Evolutionary conservation across 64 coral and sea anemone species (phyloP).

Genomic region (Hydrozoanthus tunicans): DNA sequence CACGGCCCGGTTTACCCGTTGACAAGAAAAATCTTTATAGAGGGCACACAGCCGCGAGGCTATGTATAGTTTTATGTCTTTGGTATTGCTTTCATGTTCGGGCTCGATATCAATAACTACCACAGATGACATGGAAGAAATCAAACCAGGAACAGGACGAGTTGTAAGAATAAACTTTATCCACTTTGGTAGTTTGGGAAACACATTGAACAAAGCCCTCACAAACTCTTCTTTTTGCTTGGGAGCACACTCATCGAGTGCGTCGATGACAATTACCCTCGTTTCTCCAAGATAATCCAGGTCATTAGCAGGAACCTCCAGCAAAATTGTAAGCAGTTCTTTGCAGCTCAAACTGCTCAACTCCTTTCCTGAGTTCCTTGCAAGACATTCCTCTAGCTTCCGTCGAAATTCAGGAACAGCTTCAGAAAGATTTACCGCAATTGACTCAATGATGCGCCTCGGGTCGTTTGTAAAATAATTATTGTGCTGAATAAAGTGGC

Average conservation of each 20-base stretch:
- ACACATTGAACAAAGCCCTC: slow-evolving; percentile 4
- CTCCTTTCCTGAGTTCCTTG: slow-evolving; percentile 22
- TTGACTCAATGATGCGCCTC: slow-evolving; percentile 63
- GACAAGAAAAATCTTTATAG: slow-evolving; percentile 3
- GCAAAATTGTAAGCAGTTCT: slow-evolving; percentile 57
- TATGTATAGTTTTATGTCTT: slow-evolving; percentile 44
- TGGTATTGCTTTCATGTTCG: slow-evolving; percentile 2
- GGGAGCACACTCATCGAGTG: slow-evolving; percentile 39
- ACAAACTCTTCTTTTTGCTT: slow-evolving; percentile 39
- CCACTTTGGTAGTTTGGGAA: slow-evolving; percentile 41
- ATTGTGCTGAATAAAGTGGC: slow-evolving; percentile 72
- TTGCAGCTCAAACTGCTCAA: slow-evolving; percentile 22
- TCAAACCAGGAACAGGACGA: slow-evolving; percentile 7
- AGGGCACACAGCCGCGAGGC: neutral
- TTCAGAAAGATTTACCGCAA: slow-evolving; percentile 47
- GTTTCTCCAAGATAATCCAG: neutral
- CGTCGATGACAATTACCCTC: slow-evolving; percentile 8
- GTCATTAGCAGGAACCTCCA: slow-evolving; percentile 51
- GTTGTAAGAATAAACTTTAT: slow-evolving; percentile 14
- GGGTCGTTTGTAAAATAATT: slow-evolving; percentile 54
- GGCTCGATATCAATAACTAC: slow-evolving; percentile 20
- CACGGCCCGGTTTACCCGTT: neutral
- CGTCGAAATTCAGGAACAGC: slow-evolving; percentile 43
- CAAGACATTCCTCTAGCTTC: slow-evolving; percentile 36
- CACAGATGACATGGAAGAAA: slow-evolving; percentile 1